Percentiles rank a stretch among this genome's conserved stretches.
These are phyloP conservation scores for Loris lydekkerianus DNA, from an alignment of 2,797 vertebrate species.

Conservation along the genomic window DNA sequence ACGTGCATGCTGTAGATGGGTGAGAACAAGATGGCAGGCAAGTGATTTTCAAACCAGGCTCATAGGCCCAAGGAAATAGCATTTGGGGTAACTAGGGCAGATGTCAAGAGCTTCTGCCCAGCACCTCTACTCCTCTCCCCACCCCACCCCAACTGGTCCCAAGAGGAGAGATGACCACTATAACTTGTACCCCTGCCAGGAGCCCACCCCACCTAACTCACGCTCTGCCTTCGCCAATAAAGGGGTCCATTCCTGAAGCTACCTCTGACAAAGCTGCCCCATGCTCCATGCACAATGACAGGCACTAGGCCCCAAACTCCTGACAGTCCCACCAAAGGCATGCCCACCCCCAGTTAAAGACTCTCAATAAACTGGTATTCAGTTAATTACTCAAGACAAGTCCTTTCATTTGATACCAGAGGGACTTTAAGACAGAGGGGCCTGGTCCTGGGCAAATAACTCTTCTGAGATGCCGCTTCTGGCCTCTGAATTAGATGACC, in stretches of 20 bases:
- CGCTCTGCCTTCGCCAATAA: neutral
- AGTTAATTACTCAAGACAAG: neutral
- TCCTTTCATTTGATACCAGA: neutral
- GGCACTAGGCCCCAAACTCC: neutral
- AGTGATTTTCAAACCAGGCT: neutral
- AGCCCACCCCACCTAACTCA: neutral
- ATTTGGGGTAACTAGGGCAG: neutral
- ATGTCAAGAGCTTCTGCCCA: neutral
- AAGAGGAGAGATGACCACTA: neutral
- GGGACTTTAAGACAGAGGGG: neutral
- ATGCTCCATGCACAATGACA: neutral
- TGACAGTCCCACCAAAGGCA: neutral
- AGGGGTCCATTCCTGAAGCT: neutral
- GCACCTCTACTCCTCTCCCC: neutral
- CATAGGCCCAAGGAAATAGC: fast-evolving
- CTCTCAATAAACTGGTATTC: neutral
- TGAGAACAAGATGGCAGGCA: neutral
- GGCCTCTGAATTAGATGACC: neutral
- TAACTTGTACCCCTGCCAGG: neutral
- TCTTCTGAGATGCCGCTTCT: neutral
- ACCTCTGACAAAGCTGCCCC: fast-evolving
- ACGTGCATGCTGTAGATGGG: fast-evolving
- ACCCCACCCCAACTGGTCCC: no score
- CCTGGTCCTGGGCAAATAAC: neutral
- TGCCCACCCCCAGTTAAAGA: neutral